These are phyloP conservation scores for Hypocryptadius cinnamomeus DNA, from an alignment of 2,113 vertebrate species.

Conservation along the genomic window DNA sequence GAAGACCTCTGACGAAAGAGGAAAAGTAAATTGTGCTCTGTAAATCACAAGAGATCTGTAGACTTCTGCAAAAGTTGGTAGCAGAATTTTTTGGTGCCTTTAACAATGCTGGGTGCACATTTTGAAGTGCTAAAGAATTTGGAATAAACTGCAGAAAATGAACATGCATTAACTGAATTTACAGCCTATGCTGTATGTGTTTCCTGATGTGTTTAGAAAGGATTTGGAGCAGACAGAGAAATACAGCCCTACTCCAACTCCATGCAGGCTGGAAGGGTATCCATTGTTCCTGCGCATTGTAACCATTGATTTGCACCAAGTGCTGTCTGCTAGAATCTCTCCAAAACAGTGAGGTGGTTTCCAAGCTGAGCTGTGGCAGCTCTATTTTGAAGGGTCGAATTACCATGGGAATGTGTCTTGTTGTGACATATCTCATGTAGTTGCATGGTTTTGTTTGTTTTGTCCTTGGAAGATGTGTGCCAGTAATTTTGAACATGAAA, in stretches of 20 bases:
- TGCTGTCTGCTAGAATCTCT: neutral
- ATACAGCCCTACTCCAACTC: neutral
- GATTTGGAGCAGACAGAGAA: neutral
- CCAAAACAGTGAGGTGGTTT: neutral
- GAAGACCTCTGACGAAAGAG: neutral
- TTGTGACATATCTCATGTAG: neutral
- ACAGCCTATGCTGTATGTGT: neutral
- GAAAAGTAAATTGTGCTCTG: neutral
- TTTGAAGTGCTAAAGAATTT: neutral
- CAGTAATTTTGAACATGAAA: neutral
- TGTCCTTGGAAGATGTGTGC: neutral
- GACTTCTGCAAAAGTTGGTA: neutral
- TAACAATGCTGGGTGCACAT: neutral
- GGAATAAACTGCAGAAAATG: neutral
- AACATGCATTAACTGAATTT: neutral
- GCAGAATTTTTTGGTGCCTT: neutral
- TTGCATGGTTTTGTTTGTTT: neutral
- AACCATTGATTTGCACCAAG: neutral
- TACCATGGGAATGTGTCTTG: neutral
- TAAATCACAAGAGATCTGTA: neutral
- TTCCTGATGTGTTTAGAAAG: neutral
- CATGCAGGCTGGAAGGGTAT: neutral
- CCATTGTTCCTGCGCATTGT: neutral
- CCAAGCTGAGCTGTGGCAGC: neutral
- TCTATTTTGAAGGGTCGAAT: neutral